Evolutionary conservation across 2,888 invertebrate genomes (phyloP), one percentile per base, ranked within the genome.

Genomic region (Diabrotica balteata): DNA sequence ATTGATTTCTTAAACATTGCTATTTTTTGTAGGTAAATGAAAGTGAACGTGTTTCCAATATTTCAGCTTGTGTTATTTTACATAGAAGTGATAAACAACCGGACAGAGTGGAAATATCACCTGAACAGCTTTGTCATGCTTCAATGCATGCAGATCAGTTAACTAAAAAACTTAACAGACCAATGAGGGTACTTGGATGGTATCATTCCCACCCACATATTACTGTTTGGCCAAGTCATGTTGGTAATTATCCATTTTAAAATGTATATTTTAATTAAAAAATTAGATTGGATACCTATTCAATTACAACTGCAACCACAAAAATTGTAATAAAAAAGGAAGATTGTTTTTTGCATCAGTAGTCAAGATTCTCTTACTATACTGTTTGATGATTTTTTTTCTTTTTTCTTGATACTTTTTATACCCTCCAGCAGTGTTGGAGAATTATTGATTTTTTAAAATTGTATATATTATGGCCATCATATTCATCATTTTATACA

Each of bases 171-270:
- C 86, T 91, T 50, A 85, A 88, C 7, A 85, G 89, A 68, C 90
- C 90, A 0, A 87, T 95, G 81, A 86, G 92, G 75, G 93, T 95
- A 11, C 86, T 94, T 54, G 95, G 95, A 46, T 95, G 95, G 95
- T 95, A 95, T 79, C 95, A 95, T 83, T 95, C 94, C 10, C 94
- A 95, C 84, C 94, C 95, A 43, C 94, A 94, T 78, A 94, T 95
- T 58, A 95, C 94, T 54, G 94, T 94, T 8, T 92, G 91, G 90
- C 95, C 95, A 7, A 94, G 93, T 71, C 93, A 93, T 85, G 92
- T 95, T 78, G 94, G 93, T 92, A 83, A 85, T 88, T 1, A 32
- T 32, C 32, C 4, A 32, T 32, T 32, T 32, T 32, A 32, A 32
- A 32, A 32, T 32, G 4, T 32, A 32, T 32, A 32, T 2, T 32